Conservation (phyloP, 2,113 vertebrate genomes). For the Pristiophorus japonicus region DNA sequence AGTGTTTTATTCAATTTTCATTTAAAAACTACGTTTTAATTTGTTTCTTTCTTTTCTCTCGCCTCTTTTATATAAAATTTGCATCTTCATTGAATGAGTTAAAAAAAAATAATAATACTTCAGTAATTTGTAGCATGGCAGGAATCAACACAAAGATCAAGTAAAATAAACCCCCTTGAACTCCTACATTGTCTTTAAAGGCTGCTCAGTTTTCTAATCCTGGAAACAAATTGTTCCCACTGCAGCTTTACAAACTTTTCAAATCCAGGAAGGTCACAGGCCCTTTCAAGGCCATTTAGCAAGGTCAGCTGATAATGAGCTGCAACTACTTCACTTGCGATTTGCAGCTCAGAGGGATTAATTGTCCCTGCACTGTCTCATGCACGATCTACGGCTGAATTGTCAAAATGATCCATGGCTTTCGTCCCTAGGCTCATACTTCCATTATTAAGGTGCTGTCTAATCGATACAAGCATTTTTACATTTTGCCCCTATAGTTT, state of each 20-base stretch:
- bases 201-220: slow-evolving; percentile 11
- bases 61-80: background rate
- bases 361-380: slow-evolving; percentile 72
- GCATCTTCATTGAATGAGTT: slow-evolving; percentile 11
- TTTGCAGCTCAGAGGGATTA: slow-evolving; percentile 74
- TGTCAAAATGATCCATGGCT: slow-evolving; percentile 76
- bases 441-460: slow-evolving; percentile 70
- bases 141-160: slow-evolving; percentile 6
- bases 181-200: slow-evolving; percentile 16
- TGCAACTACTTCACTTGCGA: slow-evolving; percentile 72
- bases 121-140: background rate
- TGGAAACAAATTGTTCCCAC: slow-evolving; percentile 44
- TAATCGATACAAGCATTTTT: slow-evolving; percentile 75
- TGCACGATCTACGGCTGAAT: slow-evolving; percentile 63
- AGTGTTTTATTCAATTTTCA: slow-evolving; percentile 14
- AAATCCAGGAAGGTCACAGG: slow-evolving; percentile 67
- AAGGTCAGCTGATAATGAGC: slow-evolving; percentile 75
- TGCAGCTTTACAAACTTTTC: slow-evolving; percentile 61
- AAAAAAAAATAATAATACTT: background rate
- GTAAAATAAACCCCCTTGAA: slow-evolving; percentile 37
- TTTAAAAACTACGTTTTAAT: background rate
- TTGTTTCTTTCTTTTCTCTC: background rate
- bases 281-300: slow-evolving; percentile 68
- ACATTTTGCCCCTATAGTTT: slow-evolving; percentile 68
- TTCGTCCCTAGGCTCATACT: slow-evolving; percentile 62